Conservation (phyloP, 2,113 vertebrate species). For the Mormyrus iriodes region DNA sequence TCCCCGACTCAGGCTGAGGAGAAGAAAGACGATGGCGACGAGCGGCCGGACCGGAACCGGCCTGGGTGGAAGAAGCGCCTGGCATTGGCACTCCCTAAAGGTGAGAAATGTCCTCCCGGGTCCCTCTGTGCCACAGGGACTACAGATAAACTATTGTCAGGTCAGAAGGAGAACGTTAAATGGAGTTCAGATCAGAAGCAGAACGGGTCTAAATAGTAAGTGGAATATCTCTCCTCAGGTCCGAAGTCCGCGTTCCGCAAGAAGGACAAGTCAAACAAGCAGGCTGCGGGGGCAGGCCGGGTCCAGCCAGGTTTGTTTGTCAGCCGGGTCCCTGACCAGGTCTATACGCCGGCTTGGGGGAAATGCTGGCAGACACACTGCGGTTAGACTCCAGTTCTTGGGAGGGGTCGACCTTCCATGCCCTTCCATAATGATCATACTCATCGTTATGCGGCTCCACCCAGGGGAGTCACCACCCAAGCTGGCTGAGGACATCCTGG, state of each 20-base stretch:
- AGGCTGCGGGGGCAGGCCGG: slow-evolving; percentile 77
- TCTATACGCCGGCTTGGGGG: not conserved
- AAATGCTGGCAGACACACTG: not conserved
- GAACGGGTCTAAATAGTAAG: not conserved
- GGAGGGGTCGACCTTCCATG: not conserved
- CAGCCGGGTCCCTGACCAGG: not conserved
- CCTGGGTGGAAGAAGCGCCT: slow-evolving; percentile 99
- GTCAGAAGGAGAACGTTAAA: not conserved
- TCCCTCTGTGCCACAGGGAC: not conserved
- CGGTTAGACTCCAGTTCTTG: not conserved
- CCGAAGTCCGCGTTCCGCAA: slow-evolving; percentile 93
- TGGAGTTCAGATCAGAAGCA: not conserved
- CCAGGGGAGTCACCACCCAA: slow-evolving; percentile 78
- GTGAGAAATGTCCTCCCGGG: slow-evolving; percentile 49
- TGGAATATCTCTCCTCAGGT: slow-evolving; percentile 60
- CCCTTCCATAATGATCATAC: not conserved
- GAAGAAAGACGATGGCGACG: slow-evolving; percentile 93
- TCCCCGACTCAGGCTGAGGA: slow-evolving; percentile 69
- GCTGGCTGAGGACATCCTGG: slow-evolving; percentile 91
- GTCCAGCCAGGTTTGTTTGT: slow-evolving; percentile 58
- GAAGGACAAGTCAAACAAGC: slow-evolving; percentile 92
- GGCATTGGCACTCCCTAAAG: slow-evolving; percentile 96
- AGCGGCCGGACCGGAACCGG: slow-evolving; percentile 91
- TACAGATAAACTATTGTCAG: not conserved
- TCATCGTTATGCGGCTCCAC: not conserved